Conservation (phyloP, 2,888 invertebrate species). For the Helobdella robusta region DNA sequence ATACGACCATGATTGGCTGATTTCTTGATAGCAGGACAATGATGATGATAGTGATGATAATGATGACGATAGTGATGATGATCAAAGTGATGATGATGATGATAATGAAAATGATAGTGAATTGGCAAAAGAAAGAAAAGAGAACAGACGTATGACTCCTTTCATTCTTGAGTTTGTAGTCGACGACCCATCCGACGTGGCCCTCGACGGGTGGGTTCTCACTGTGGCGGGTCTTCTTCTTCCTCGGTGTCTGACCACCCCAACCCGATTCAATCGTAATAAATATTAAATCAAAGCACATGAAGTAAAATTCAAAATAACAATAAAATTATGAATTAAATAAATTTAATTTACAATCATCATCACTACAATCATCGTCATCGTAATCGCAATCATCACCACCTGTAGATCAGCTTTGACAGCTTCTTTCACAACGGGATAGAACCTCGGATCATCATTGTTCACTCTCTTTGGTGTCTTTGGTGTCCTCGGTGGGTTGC, state of each 20-base stretch:
- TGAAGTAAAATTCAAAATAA: neutral
- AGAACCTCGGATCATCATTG: conserved; percentile 68
- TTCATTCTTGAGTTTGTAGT: conserved; percentile 42
- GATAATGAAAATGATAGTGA: no score
- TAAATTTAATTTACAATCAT: no score
- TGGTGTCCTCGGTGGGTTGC: conserved; percentile 38
- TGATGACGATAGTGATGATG: no score
- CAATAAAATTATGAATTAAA: neutral
- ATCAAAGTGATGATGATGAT: no score
- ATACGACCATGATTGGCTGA: no score
- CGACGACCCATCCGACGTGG: conserved; percentile 96
- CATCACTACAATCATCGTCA: neutral
- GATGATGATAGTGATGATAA: no score
- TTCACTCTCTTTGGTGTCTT: conserved; percentile 41
- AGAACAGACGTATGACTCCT: conserved; percentile 9
- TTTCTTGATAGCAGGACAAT: no score
- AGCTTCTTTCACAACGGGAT: conserved; percentile 77
- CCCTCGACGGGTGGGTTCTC: conserved; percentile 79
- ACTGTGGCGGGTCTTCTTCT: conserved; percentile 57
- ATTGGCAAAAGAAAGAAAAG: neutral
- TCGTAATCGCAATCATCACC: no score
- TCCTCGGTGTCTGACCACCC: conserved; percentile 48
- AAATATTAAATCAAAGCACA: no score
- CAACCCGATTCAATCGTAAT: no score
- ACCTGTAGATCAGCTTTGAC: conserved; percentile 49